These are phyloP conservation scores for Nomada lathburiana DNA, from an alignment of 2,888 invertebrate genomes.

Conservation along the genomic window DNA sequence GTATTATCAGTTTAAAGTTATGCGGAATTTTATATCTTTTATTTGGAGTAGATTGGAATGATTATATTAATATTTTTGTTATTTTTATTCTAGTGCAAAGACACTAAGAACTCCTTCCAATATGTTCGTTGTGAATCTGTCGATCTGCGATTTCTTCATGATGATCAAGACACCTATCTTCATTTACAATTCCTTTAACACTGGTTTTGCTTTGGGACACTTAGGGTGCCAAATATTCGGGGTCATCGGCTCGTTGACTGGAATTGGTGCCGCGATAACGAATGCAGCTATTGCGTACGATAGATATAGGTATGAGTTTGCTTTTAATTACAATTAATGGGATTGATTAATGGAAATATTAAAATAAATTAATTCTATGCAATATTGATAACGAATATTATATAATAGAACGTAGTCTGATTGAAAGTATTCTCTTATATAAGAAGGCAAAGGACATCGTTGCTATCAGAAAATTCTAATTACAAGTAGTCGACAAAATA, in stretches of 20 bases:
- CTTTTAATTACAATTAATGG: neutral
- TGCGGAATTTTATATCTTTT: too few relatives aligned
- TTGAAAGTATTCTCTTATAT: too few relatives aligned
- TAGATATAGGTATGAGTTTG: constrained; percentile 85
- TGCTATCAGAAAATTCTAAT: too few relatives aligned
- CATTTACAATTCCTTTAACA: constrained; percentile 92
- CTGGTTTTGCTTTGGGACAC: constrained; percentile 91
- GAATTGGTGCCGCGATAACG: constrained; percentile 92
- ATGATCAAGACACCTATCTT: constrained; percentile 94
- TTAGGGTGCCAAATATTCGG: constrained; percentile 92
- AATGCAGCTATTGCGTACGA: constrained; percentile 95
- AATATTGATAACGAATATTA: too few relatives aligned
- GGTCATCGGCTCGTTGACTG: constrained; percentile 91
- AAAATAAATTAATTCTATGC: neutral
- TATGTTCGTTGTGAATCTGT: constrained; percentile 92
- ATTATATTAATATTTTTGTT: neutral
- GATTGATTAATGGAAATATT: neutral
- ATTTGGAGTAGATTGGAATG: neutral
- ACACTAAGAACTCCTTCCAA: constrained; percentile 92
- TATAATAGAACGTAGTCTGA: too few relatives aligned
- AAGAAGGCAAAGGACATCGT: too few relatives aligned
- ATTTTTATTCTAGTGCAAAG: constrained; percentile 86
- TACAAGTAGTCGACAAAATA: too few relatives aligned
- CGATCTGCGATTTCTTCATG: constrained; percentile 94
- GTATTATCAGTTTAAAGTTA: too few relatives aligned